Conservation (phyloP, 2,888 invertebrate genomes). For the Acleris sparsana region DNA sequence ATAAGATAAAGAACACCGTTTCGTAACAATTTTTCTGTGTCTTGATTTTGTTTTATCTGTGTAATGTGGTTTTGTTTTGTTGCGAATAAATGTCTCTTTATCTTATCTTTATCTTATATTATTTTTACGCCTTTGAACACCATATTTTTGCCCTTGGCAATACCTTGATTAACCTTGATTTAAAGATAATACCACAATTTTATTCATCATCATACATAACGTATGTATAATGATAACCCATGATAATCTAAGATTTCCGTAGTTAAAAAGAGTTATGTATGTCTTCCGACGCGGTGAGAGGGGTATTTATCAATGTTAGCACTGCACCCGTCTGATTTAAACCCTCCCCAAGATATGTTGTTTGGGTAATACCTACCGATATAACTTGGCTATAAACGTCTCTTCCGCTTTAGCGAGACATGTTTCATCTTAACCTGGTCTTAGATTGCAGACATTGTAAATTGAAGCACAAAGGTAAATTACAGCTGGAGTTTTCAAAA, state of each 20-base stretch:
- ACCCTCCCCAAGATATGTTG: constrained; percentile 53
- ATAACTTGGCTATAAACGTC: constrained; percentile 34
- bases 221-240: not conserved
- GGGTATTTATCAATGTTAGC: constrained; percentile 60
- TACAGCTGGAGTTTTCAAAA: constrained; percentile 9
- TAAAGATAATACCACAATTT: not conserved
- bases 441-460: constrained; percentile 21
- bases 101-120: too few species aligned
- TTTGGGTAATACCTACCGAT: constrained; percentile 45
- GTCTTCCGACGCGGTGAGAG: constrained; percentile 57
- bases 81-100: too few species aligned
- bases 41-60: too few species aligned
- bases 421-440: constrained; percentile 17
- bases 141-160: too few species aligned
- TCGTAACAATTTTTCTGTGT: too few species aligned
- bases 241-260: constrained; percentile 47
- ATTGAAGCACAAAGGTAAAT: constrained; percentile 9
- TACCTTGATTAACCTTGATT: too few species aligned
- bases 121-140: too few species aligned
- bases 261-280: constrained; percentile 64
- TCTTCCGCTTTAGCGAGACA: constrained; percentile 25
- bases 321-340: constrained; percentile 60
- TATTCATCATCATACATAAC: not conserved
- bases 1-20: too few species aligned
- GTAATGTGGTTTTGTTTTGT: too few species aligned